Evolutionary conservation across 1,140 invertebrate species (phyloP).

Genomic region (Nomia melanderi): DNA sequence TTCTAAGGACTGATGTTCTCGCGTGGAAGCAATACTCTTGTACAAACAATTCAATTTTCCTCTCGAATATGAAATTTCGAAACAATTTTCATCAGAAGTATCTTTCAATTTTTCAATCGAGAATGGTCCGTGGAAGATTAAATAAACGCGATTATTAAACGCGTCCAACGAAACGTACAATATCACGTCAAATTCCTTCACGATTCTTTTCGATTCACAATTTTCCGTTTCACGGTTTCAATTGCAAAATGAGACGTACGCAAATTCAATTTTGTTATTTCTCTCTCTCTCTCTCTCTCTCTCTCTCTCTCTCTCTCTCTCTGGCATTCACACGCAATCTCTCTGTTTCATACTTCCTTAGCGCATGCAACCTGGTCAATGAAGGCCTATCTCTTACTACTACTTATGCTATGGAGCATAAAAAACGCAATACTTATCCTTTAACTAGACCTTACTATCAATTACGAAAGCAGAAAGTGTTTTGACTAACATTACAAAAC

Average conservation of each 20-base stretch:
- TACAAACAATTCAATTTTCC: too few relatives aligned
- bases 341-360: constrained; percentile 1
- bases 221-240: not conserved
- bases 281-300: not conserved
- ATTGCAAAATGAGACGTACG: constrained; percentile 8
- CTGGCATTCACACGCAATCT: constrained; percentile 1
- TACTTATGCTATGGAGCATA: constrained; percentile 50
- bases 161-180: not conserved
- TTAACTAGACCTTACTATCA: constrained; percentile 49
- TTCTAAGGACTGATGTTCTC: not conserved
- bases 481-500: constrained; percentile 13
- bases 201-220: not conserved
- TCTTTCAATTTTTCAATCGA: not conserved
- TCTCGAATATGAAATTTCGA: too few relatives aligned
- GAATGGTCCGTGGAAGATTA: constrained; percentile 13
- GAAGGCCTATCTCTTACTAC: constrained; percentile 43
- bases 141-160: not conserved
- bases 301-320: too few relatives aligned
- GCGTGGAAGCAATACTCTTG: not conserved
- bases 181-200: not conserved
- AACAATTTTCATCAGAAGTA: not conserved
- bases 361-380: constrained; percentile 42
- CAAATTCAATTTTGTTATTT: constrained; percentile 30
- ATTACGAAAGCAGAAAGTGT: constrained; percentile 38
- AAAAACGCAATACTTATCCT: constrained; percentile 45